Percentiles rank a stretch among this genome's conserved stretches.
These are phyloP conservation scores for Ctenosaura bakeri DNA, from an alignment of 2,797 vertebrate genomes.

Conservation along the genomic window DNA sequence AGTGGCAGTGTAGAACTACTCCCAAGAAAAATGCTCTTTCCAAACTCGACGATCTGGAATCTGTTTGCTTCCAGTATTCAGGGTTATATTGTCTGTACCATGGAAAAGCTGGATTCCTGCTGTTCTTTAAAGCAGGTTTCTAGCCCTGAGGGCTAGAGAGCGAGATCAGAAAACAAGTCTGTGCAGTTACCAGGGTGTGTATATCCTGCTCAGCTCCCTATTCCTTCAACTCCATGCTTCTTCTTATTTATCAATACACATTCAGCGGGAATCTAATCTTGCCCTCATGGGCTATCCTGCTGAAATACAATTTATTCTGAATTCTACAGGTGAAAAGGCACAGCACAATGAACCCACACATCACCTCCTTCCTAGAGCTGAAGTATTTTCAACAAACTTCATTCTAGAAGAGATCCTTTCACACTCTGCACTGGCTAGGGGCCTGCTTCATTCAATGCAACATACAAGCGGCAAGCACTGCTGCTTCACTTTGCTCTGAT, in stretches of 20 bases:
- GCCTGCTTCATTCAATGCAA: neutral
- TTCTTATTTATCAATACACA: neutral
- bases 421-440: neutral
- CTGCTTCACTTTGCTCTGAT: neutral
- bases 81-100: neutral
- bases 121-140: constrained; percentile 9
- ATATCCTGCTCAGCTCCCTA: neutral
- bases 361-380: neutral
- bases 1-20: neutral
- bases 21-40: neutral
- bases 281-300: neutral
- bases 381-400: neutral
- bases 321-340: too few species aligned
- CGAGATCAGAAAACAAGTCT: constrained; percentile 16
- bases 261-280: neutral
- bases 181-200: constrained; percentile 19
- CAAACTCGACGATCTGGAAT: neutral
- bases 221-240: neutral
- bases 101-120: constrained; percentile 11
- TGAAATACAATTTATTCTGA: neutral
- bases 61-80: neutral
- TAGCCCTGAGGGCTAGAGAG: constrained; percentile 10
- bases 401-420: neutral
- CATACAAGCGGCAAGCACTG: neutral
- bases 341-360: neutral